Conservation (phyloP, 2,888 invertebrate species). For the Andrena chrysosceles region DNA sequence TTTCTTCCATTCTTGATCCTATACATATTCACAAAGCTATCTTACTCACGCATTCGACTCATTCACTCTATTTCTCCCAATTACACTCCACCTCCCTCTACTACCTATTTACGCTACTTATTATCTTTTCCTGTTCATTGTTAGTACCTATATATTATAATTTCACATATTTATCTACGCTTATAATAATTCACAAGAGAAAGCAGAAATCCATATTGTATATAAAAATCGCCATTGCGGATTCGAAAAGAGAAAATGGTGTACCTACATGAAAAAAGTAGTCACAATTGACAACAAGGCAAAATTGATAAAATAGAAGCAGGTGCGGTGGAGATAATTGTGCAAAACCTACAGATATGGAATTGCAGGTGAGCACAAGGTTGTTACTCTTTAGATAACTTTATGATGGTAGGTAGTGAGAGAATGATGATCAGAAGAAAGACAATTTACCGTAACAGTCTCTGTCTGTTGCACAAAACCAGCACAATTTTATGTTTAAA, state of each 20-base stretch:
- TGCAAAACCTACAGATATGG: not conserved
- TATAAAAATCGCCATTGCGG: too few relatives aligned
- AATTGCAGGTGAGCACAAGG: not conserved
- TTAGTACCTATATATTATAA: too few relatives aligned
- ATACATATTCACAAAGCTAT: too few relatives aligned
- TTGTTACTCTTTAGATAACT: not conserved
- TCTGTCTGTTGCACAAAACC: slow-evolving; percentile 3
- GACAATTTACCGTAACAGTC: slow-evolving; percentile 1
- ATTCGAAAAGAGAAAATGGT: not conserved
- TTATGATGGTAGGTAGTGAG: not conserved
- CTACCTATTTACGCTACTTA: too few relatives aligned
- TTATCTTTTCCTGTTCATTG: too few relatives aligned
- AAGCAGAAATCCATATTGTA: too few relatives aligned
- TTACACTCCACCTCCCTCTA: too few relatives aligned
- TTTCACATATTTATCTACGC: too few relatives aligned
- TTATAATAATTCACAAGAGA: too few relatives aligned
- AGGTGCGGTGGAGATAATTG: not conserved
- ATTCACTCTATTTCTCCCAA: too few relatives aligned
- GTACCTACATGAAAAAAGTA: not conserved
- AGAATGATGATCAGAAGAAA: slow-evolving; percentile 2
- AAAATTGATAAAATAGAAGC: not conserved
- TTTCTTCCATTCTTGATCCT: too few relatives aligned
- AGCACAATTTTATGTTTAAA: not conserved
- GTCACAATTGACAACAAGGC: not conserved
- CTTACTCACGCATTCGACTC: too few relatives aligned